Conservation (phyloP, 2,113 vertebrate species). For the Rhinolophus ferrumequinum region DNA sequence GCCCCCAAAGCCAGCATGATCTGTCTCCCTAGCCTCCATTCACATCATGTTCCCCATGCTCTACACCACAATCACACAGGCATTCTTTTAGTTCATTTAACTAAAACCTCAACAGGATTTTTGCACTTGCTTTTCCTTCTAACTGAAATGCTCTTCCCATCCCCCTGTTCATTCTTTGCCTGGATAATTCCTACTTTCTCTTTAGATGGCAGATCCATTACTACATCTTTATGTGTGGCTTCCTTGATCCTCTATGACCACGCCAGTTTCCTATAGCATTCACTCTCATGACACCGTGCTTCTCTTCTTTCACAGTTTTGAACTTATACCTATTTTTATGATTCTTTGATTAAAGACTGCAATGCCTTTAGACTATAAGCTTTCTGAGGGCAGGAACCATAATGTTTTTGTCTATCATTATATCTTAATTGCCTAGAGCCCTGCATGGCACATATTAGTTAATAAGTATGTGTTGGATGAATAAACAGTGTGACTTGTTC, state of each 20-base stretch:
- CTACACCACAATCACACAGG: no score
- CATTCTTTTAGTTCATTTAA: neutral
- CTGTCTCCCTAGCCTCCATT: neutral
- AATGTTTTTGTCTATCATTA: neutral
- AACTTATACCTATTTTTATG: neutral
- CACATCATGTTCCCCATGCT: rapidly evolving
- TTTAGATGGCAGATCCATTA: neutral
- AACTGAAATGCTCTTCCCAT: neutral
- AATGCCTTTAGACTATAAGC: neutral
- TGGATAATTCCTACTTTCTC: neutral
- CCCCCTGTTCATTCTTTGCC: neutral
- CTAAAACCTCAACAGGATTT: neutral
- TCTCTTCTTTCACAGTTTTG: neutral
- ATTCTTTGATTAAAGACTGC: neutral
- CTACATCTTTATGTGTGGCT: neutral
- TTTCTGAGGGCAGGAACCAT: neutral
- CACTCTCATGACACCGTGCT: neutral
- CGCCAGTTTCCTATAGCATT: neutral
- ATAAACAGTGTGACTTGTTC: neutral
- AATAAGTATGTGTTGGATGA: neutral
- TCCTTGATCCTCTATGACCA: neutral
- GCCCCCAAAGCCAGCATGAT: neutral
- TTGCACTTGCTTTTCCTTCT: neutral
- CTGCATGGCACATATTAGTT: neutral
- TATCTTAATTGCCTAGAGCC: neutral